These are phyloP conservation scores for Diarsia dahlii DNA, from an alignment of 2,888 invertebrate genomes.

Conservation along the genomic window DNA sequence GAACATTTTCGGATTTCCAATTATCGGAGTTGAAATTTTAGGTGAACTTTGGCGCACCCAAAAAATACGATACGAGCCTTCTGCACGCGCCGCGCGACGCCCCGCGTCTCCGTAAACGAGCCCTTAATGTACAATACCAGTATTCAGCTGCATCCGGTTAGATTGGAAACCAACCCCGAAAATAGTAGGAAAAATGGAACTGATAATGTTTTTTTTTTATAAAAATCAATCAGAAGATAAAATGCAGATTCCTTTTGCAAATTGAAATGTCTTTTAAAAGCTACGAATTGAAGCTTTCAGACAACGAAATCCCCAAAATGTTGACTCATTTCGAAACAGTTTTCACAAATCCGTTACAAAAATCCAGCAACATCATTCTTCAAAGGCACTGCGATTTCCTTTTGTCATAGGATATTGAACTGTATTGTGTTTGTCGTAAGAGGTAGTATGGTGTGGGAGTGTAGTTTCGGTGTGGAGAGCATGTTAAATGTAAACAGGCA, in stretches of 20 bases:
- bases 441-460: not conserved
- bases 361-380: conserved; percentile 34
- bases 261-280: not conserved
- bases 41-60: too few relatives aligned
- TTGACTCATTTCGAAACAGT: conserved; percentile 30
- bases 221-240: too few relatives aligned
- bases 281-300: not conserved
- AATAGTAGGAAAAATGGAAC: not conserved
- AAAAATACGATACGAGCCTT: too few relatives aligned
- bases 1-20: too few relatives aligned
- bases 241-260: not conserved
- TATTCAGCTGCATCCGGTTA: not conserved
- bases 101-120: too few relatives aligned
- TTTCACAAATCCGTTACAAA: conserved; percentile 47
- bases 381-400: conserved; percentile 4
- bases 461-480: conserved; percentile 9
- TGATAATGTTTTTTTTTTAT: too few relatives aligned
- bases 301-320: conserved; percentile 8
- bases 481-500: conserved; percentile 47
- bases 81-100: too few relatives aligned
- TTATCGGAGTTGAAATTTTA: too few relatives aligned
- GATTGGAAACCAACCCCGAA: not conserved
- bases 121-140: too few relatives aligned
- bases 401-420: conserved; percentile 16
- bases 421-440: conserved; percentile 15